phyloP scores from a whole-genome alignment of 2,113 vertebrate genomes.

The Pyrgilauda ruficollis region DNA sequence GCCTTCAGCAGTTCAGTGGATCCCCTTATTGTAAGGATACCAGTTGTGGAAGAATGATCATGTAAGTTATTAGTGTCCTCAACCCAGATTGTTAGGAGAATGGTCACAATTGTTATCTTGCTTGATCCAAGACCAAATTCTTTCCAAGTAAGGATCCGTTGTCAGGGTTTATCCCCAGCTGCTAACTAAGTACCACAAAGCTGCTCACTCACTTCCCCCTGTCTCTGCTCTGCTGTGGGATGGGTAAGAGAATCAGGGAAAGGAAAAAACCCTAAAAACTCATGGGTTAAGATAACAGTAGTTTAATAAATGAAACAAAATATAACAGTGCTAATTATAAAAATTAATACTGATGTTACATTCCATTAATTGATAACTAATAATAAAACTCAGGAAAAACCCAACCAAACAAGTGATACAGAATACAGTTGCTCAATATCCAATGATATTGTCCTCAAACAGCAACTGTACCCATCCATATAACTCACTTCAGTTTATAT shows the following conservation, averaged over 20 bases:
- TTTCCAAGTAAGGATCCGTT: not conserved
- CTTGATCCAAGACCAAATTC: not conserved
- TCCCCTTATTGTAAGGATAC: not conserved
- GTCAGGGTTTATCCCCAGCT: not conserved
- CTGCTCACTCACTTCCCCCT: not conserved
- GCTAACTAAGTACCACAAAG: not conserved
- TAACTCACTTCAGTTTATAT: not conserved
- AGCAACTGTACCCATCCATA: fast-evolving
- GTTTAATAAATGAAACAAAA: not conserved
- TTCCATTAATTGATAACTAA: not conserved
- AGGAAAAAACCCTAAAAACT: not conserved
- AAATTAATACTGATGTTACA: not conserved
- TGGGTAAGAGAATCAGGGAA: not conserved
- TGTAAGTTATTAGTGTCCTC: not conserved
- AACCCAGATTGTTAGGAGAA: not conserved
- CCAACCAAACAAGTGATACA: not conserved
- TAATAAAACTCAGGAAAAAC: not conserved
- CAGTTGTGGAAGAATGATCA: not conserved
- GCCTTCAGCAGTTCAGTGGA: not conserved
- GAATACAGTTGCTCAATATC: not conserved
- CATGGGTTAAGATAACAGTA: not conserved
- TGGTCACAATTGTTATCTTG: not conserved
- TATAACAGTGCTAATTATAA: not conserved
- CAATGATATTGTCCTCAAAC: not conserved
- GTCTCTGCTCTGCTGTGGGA: not conserved